Conservation (phyloP, 2,797 vertebrate genomes). For the Bradypodion pumilum region DNA sequence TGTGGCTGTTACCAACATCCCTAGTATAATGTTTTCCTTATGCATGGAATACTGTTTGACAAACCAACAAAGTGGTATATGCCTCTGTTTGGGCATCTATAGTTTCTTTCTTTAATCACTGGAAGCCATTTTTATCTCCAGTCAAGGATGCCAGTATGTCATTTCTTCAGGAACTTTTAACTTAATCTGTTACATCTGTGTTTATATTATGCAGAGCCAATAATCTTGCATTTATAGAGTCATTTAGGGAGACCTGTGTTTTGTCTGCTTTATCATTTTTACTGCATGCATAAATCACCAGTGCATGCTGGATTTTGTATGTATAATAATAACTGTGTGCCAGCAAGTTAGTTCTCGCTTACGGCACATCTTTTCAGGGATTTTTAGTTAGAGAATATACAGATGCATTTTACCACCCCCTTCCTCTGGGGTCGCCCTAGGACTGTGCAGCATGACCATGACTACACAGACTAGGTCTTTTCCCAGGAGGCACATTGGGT, state of each 20-base stretch:
- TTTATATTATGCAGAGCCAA: constrained; percentile 18
- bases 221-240: neutral
- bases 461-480: no score
- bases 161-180: neutral
- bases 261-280: neutral
- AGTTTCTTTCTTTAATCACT: neutral
- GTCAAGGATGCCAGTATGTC: neutral
- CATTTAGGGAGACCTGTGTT: constrained; percentile 20
- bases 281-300: neutral
- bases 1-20: constrained; percentile 5
- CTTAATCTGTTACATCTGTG: constrained; percentile 15
- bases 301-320: neutral
- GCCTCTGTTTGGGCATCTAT: neutral
- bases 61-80: neutral
- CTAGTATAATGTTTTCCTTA: neutral
- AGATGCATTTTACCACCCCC: no score
- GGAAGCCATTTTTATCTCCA: neutral
- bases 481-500: no score
- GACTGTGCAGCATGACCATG: no score
- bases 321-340: no score
- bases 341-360: no score
- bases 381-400: no score
- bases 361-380: no score
- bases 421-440: no score
- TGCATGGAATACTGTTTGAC: neutral